Percentiles rank a stretch among this genome's conserved stretches.
Evolutionary conservation across 2,888 invertebrate species (phyloP).

Genomic region (Phorcus lineatus): DNA sequence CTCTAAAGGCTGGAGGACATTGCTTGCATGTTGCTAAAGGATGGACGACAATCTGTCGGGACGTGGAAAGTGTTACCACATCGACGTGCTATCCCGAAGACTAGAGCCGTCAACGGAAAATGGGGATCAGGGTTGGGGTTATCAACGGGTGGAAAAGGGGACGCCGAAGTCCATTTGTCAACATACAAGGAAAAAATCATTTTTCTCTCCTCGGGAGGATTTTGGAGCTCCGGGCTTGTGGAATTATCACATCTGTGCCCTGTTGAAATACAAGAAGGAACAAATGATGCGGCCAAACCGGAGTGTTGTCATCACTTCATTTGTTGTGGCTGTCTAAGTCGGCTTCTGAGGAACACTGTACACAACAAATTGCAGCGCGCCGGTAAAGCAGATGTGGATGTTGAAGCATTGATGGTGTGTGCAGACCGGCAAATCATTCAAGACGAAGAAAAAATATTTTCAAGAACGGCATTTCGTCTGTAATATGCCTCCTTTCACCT

Average conservation of each 20-base stretch:
- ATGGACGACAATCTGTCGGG: no score
- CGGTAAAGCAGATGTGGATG: not conserved
- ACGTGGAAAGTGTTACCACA: no score
- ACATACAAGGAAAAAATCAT: not conserved
- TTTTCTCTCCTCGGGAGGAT: not conserved
- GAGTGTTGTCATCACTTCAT: not conserved
- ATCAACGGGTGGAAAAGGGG: not conserved
- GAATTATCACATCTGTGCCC: conserved; percentile 10
- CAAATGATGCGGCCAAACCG: conserved; percentile 2
- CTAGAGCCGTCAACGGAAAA: not conserved
- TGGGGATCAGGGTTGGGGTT: not conserved
- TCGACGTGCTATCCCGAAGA: not conserved
- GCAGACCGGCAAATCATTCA: conserved; percentile 2
- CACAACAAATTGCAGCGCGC: conserved; percentile 1
- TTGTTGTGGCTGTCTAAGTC: not conserved
- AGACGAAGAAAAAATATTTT: not conserved
- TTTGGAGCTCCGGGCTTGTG: not conserved
- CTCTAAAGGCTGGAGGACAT: no score
- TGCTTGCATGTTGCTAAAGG: no score
- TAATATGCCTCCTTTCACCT: no score
- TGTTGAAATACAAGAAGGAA: not conserved
- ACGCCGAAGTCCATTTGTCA: not conserved
- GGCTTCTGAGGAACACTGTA: not conserved
- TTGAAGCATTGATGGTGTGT: not conserved
- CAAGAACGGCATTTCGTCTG: not conserved